Conservation (phyloP, 2,797 vertebrate species). For the Hemibagrus guttatus region DNA sequence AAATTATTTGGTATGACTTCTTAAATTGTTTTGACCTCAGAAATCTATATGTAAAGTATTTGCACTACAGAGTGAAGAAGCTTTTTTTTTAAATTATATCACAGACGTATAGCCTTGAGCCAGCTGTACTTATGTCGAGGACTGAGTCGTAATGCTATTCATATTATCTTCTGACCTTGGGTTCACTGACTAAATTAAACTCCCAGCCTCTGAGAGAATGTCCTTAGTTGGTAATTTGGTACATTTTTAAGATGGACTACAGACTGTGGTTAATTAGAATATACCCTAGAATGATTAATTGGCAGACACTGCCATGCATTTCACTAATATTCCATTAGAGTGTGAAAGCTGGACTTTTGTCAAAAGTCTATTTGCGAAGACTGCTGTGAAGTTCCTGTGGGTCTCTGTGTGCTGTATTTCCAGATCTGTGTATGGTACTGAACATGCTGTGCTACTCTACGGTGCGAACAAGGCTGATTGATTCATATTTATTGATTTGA, state of each 20-base stretch:
- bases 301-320: constrained; percentile 65
- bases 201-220: constrained; percentile 66
- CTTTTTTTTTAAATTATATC: no score
- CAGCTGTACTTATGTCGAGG: not conserved
- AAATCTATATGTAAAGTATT: not conserved
- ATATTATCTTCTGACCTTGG: constrained; percentile 54
- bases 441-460: constrained; percentile 2
- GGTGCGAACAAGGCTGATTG: not conserved
- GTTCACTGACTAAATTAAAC: constrained; percentile 69
- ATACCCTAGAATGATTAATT: constrained; percentile 72
- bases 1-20: constrained; percentile 1
- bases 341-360: constrained; percentile 43
- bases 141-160: constrained; percentile 50
- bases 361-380: constrained; percentile 42
- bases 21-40: constrained; percentile 51
- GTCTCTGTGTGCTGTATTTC: constrained; percentile 31
- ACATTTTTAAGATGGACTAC: constrained; percentile 66
- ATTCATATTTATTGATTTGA: constrained; percentile 22
- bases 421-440: constrained; percentile 10
- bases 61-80: not conserved
- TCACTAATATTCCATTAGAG: constrained; percentile 62
- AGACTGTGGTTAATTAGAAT: constrained; percentile 74
- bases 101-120: not conserved
- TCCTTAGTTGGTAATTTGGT: constrained; percentile 71
- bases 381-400: constrained; percentile 12